Percentiles rank a stretch among this genome's conserved stretches.
These are phyloP conservation scores for Phacellophora camtschatica DNA, from an alignment of 30 jellyfish, hydroid and myxozoan species.

Conservation along the genomic window DNA sequence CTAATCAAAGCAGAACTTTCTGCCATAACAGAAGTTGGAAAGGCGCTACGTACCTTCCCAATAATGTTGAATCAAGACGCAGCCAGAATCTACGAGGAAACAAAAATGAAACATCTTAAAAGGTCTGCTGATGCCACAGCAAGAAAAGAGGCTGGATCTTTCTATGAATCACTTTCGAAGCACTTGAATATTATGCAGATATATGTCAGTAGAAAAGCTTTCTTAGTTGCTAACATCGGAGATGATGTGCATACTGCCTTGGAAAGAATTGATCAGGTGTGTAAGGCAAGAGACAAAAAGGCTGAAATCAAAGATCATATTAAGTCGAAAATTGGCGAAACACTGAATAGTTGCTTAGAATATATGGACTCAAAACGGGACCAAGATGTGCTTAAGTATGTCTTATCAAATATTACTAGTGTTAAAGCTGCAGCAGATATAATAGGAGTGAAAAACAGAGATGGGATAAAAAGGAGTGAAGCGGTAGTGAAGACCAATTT, in stretches of 20 bases:
- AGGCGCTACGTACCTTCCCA: background rate
- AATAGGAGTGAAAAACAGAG: background rate
- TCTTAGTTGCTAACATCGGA: background rate
- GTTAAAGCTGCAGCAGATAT: background rate
- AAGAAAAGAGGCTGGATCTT: background rate
- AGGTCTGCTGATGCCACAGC: background rate
- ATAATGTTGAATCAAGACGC: background rate
- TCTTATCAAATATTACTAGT: background rate
- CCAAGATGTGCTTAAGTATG: background rate
- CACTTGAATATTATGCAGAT: background rate
- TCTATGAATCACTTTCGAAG: background rate
- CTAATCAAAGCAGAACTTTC: background rate
- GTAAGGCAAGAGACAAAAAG: background rate
- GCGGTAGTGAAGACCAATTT: background rate
- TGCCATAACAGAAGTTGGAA: background rate
- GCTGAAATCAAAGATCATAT: background rate
- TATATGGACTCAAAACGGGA: slow-evolving; percentile 5
- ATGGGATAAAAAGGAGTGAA: background rate
- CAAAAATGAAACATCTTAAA: background rate
- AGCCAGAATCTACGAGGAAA: background rate
- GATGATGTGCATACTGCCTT: background rate
- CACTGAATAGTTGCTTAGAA: background rate
- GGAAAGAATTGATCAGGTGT: background rate
- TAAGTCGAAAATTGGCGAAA: background rate
- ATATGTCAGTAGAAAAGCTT: background rate